Evolutionary conservation across 2,797 vertebrate species (phyloP).

Genomic region (Pteronotus mesoamericanus): DNA sequence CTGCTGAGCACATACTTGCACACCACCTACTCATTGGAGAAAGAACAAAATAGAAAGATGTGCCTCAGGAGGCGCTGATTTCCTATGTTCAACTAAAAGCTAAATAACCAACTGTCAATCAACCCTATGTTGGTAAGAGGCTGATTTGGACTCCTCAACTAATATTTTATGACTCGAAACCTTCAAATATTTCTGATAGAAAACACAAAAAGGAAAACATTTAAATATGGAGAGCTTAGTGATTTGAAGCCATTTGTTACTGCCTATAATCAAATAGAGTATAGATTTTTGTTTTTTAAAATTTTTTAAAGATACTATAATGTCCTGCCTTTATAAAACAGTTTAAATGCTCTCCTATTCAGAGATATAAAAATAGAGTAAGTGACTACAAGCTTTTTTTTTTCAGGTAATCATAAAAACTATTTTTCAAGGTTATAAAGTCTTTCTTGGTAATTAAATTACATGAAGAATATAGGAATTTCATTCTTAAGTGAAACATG

Average conservation of each 20-base stretch:
- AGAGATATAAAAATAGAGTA: constrained; percentile 18
- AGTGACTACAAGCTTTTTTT: neutral
- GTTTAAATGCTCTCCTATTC: neutral
- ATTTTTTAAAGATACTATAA: neutral
- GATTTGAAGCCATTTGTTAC: neutral
- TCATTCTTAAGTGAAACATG: neutral
- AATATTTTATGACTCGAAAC: neutral
- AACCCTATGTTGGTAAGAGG: neutral
- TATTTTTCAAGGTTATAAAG: constrained; percentile 23
- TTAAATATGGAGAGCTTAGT: neutral
- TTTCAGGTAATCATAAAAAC: constrained; percentile 34
- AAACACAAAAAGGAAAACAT: neutral
- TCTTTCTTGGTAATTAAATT: constrained; percentile 39
- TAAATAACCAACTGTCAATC: constrained; percentile 22
- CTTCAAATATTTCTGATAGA: neutral
- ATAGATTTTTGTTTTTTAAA: neutral
- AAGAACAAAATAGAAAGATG: constrained; percentile 20
- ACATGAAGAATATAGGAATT: neutral
- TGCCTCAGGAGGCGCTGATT: neutral
- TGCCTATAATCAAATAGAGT: neutral
- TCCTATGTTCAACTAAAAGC: neutral
- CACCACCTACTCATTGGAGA: neutral
- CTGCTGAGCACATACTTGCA: neutral
- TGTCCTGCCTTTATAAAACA: neutral
- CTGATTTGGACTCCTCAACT: neutral